Evolutionary conservation across 2,797 vertebrate species (phyloP), one percentile per base, ranked within the genome.

Genomic region (Scarus forsteni): DNA sequence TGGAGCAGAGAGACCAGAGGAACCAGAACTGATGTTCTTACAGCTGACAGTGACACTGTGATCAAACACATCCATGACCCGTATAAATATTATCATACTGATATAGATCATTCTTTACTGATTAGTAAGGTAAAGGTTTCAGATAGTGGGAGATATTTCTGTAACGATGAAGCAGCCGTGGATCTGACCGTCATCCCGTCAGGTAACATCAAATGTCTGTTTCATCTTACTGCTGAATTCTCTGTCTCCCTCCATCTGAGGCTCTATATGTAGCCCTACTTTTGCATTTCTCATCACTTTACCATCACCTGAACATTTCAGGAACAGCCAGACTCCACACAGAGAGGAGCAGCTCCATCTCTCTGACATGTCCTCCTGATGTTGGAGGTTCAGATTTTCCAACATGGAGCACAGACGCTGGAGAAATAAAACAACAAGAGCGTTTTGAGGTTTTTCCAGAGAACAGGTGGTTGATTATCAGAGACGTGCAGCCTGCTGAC

Each of bases 51-150:
- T 14, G 38, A 18, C 0, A 0, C 0, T 0, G 1, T 14, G 0
- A 55, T 0, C 1, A 72, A 0, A 69, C 42, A 38, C 45, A 53
- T 66, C 38, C 0, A 0, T 0, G 67, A 75, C 3, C 19, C 5
- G 0, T 0, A 0, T 0, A 52, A 0, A 43, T 36, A 1, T 8
- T 85, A 40, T 35, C 0, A 0, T 58, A 1, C 3, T 52, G 0
- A 0, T 0, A 1, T 0, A 40, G 52, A 73, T n/a, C 0, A 55
- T 0, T 1, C 79, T 0, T 62, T 81, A 13, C 0, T 0, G 1
- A 5, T 77, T 2, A 0, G 0, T 0, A 58, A 0, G 1, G 9
- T 4, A 3, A 0, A 0, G 0, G 0, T 0, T 46, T 79, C 79
- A 19, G 75, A 78, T 46, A 5, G 38, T 70, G 82, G 82, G 0